Evolutionary conservation across 2,113 vertebrate genomes (phyloP), one percentile per base, ranked within the genome.

Genomic region (Pongo pygmaeus): DNA sequence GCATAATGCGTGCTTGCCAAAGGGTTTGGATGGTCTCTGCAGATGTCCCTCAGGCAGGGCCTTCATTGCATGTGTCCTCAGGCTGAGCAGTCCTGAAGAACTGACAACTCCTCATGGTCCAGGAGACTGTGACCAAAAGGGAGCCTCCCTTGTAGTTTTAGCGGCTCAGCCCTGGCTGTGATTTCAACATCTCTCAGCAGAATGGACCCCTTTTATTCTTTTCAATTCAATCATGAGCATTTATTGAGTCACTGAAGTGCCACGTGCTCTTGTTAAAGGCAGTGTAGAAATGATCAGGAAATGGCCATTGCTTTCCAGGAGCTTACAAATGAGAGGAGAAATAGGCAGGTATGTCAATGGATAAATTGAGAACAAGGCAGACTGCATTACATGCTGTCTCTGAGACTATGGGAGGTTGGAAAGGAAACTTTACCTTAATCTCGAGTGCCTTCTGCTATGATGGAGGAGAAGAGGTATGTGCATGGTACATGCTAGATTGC

Each of bases 401-500:
- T 35, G 75, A 59, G n/a, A n/a, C n/a, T 35, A 16, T 48, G 61
- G 35, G n/a, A 43, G 92, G 5, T 25, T 30, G 17, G 32, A 74
- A 35, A 38, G 59, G 7, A 67, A 64, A n/a, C 38, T 64, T 69
- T 30, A 27, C 27, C 13, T 55, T 64, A 27, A 59, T 69, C 67
- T 55, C 9, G 11, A 30, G 38, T 22, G 30, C 48, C 22, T 87
- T 72, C n/a, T 84, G 61, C 32, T 30, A 3, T 1, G 4, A 5
- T 11, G 50, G 79, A 80, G 75, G 16, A 77, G 6, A 84, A 46
- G 38, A 57, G n/a, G 17, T 4, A 1, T 48, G 7, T 57, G 11
- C 0, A 0, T 13, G 27, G 38, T 2, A 14, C 32, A 86, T 9
- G 1, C 17, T 8, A 22, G 13, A 0, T 2, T 10, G 9, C 6